Evolutionary conservation across 2,797 vertebrate genomes (phyloP), one percentile per base, ranked within the genome.

Genomic region (Poeciliopsis gracilis): DNA sequence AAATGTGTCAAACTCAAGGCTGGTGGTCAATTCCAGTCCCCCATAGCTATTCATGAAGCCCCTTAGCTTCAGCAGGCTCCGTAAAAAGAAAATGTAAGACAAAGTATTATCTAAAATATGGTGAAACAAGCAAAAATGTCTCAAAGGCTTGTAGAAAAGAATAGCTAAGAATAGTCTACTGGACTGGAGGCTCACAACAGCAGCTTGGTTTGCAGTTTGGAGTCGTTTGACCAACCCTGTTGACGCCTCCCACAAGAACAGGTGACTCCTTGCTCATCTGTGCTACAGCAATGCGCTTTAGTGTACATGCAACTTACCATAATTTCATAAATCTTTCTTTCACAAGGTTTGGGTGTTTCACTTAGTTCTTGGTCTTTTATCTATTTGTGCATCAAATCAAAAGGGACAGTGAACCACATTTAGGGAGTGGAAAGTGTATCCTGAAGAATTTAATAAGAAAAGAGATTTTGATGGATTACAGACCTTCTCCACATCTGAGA

Each of bases 401-500:
- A 94, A 90, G 93, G 91, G 95, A 96, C 93, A 93, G 91, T 88
- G 89, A 89, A 91, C 85, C 91, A 90, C 92, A 95, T 93, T 90
- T 93, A 94, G 91, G 93, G 93, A 93, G 92, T 93, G 89, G 93
- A 94, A 95, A 95, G 94, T 95, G 94, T 95, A 94, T 96, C 93
- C 92, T 94, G 92, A 94, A 94, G 94, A 95, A 95, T 96, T 94
- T 96, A 96, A 96, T 96, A 96, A 96, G 95, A 96, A 95, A 95
- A 93, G 92, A 94, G 93, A 96, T 95, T 89, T 94, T 96, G 95
- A 96, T 95, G 95, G 95, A 96, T 96, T 95, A 95, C 92, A 94
- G 92, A 93, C 93, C 92, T 94, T 95, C 94, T 95, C 92, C 93
- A 95, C 90, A 93, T 93, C 93, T 92, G 92, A 95, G 95, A 96